These are phyloP conservation scores for Neodon shergylaensis DNA, from an alignment of 2,113 vertebrate species.

Conservation along the genomic window DNA sequence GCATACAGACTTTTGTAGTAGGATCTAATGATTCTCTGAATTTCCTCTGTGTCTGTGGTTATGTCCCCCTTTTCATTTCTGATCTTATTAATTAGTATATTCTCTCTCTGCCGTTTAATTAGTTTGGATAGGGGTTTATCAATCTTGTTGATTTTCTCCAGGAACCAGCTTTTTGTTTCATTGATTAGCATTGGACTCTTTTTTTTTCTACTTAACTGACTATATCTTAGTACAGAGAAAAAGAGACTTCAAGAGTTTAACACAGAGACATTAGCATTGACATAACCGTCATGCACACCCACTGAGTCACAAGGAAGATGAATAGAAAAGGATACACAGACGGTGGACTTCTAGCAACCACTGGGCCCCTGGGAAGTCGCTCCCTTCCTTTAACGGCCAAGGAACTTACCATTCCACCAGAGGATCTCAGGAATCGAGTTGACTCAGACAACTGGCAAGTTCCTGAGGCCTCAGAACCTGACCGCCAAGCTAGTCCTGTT, in stretches of 20 bases:
- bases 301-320: not conserved
- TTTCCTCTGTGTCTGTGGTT: too few relatives aligned
- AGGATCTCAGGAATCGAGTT: not conserved
- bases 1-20: too few relatives aligned
- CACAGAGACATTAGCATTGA: not conserved
- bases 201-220: not conserved
- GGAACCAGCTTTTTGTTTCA: too few relatives aligned
- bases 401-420: not conserved
- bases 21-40: too few relatives aligned
- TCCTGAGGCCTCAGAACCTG: too few relatives aligned
- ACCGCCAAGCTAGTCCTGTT: not conserved
- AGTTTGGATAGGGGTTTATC: too few relatives aligned
- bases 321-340: not conserved
- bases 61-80: too few relatives aligned
- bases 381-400: not conserved
- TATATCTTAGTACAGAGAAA: not conserved
- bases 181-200: not conserved
- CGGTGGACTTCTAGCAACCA: not conserved
- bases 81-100: too few relatives aligned
- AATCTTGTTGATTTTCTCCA: too few relatives aligned
- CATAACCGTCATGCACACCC: fast-evolving
- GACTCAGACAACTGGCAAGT: fast-evolving
- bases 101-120: too few relatives aligned
- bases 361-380: not conserved
- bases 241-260: not conserved